Percentiles rank a stretch among this genome's conserved stretches.
phyloP scores from a whole-genome alignment of 2,888 invertebrate species.

The Drosophila tripunctata region DNA sequence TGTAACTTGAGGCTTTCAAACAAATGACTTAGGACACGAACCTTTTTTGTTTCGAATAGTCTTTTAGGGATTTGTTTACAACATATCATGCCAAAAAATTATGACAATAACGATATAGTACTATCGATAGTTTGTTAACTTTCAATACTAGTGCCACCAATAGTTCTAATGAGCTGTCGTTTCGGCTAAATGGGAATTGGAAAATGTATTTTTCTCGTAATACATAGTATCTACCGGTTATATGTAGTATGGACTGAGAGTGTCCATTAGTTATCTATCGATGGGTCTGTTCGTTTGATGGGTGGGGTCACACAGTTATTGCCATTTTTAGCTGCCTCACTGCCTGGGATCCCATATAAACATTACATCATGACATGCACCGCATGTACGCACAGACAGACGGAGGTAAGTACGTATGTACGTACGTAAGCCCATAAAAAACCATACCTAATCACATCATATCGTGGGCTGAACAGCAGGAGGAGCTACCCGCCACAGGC shows the following conservation, averaged over 20 bases:
- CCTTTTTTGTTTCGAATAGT: too few species aligned
- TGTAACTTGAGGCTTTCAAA: too few species aligned
- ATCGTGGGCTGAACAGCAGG: conserved; percentile 33
- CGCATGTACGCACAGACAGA: conserved; percentile 33
- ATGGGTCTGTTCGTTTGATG: conserved; percentile 37
- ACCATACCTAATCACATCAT: conserved; percentile 48
- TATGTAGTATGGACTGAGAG: conserved; percentile 5
- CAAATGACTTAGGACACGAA: too few species aligned
- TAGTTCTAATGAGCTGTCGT: neutral
- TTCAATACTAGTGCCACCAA: too few species aligned
- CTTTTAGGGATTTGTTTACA: too few species aligned
- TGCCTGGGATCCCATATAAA: conserved; percentile 43
- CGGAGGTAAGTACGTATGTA: too few species aligned
- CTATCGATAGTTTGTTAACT: too few species aligned
- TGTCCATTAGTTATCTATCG: conserved; percentile 51
- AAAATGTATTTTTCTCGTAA: too few species aligned
- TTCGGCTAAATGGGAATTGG: neutral
- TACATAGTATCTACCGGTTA: neutral
- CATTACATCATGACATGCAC: conserved; percentile 46
- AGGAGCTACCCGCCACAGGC: conserved; percentile 29
- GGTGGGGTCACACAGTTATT: conserved; percentile 29
- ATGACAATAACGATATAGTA: too few species aligned
- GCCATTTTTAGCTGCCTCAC: conserved; percentile 27
- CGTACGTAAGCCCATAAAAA: conserved; percentile 49
- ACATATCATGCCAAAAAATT: too few species aligned